Base-by-base conservation (phyloP, 2,888 invertebrate genomes). In the Abscondita cerata region DNA sequence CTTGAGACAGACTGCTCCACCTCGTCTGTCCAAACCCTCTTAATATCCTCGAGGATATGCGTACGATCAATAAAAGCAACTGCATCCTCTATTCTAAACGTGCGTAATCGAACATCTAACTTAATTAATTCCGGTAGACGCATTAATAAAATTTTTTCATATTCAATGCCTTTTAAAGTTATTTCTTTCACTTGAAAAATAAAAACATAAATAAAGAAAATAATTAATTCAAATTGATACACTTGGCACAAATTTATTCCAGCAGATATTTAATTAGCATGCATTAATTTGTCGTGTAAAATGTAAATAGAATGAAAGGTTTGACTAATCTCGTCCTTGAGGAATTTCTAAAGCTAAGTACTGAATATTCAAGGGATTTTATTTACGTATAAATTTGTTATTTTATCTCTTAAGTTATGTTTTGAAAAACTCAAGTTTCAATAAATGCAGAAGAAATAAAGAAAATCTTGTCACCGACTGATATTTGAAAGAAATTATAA, bases 21-120 rank as follows among this genome's bases (percentile, higher is more conserved):
- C 67, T 67, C 66, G 63, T 61, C 64, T 64, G 66, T 66, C 70
- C 64, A 59, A 67, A 69, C 72, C 70, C 72, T 66, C 68, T 70
- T 70, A 70, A 63, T 61, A 62, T 61, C 66, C 68, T 65, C 63
- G 53, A 46, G 70, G 70, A 69, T 41, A 66, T 68, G 70, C 69
- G 72, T 70, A 68, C 53, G 70, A 71, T 71, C 70, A 68, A 71
- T 71, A 71, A 61, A 56, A 41, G 64, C 52, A 59, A 64, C 59
- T 66, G 59, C 65, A 68, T 65, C 60, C 57, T 61, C 52, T 59
- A 54, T 59, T 59, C 59, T 66, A 64, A 48, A 55, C 50, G 48
- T 31, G 36, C 41, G 53, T 48, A 52, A 41, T 44, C 48, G 19
- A 16, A 44, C 16, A 38, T 25, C 6, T 31, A 53, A 51, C n/a